Evolutionary conservation across 2,113 vertebrate genomes (phyloP).

Genomic region (Rhinoderma darwinii): DNA sequence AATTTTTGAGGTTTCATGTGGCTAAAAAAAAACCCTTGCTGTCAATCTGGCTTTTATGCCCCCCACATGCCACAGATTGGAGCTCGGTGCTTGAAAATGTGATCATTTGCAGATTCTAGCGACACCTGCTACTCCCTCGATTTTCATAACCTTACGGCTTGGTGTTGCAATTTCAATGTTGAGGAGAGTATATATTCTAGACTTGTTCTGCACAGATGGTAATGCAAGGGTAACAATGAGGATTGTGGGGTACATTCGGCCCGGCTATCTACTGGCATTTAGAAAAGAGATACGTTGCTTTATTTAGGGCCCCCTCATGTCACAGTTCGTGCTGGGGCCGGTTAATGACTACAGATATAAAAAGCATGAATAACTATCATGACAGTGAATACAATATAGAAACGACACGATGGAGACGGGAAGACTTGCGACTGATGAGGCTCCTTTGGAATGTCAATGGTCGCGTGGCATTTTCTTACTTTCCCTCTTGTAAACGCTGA

Average conservation of each 20-base stretch:
- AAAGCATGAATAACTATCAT: slow-evolving; percentile 16
- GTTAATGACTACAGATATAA: not conserved
- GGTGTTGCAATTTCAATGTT: too few relatives aligned
- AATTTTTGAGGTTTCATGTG: too few relatives aligned
- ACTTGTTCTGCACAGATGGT: too few relatives aligned
- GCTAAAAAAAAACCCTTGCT: too few relatives aligned
- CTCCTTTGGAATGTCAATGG: not conserved
- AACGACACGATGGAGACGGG: not conserved
- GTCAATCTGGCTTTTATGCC: too few relatives aligned
- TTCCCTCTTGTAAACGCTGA: not conserved
- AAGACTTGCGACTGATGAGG: not conserved
- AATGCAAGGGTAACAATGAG: too few relatives aligned
- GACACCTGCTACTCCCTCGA: too few relatives aligned
- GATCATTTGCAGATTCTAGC: too few relatives aligned
- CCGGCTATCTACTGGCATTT: not conserved
- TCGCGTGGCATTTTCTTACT: not conserved
- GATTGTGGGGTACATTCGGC: not conserved
- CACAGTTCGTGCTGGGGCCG: not conserved
- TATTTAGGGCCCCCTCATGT: not conserved
- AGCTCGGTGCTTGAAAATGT: too few relatives aligned
- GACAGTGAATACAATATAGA: slow-evolving; percentile 1
- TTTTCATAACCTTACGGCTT: too few relatives aligned
- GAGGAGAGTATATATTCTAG: too few relatives aligned
- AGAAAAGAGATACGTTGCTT: not conserved
- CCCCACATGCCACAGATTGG: too few relatives aligned